Conservation (phyloP, 2,113 vertebrate genomes). For the Anarhynchus alexandrinus region DNA sequence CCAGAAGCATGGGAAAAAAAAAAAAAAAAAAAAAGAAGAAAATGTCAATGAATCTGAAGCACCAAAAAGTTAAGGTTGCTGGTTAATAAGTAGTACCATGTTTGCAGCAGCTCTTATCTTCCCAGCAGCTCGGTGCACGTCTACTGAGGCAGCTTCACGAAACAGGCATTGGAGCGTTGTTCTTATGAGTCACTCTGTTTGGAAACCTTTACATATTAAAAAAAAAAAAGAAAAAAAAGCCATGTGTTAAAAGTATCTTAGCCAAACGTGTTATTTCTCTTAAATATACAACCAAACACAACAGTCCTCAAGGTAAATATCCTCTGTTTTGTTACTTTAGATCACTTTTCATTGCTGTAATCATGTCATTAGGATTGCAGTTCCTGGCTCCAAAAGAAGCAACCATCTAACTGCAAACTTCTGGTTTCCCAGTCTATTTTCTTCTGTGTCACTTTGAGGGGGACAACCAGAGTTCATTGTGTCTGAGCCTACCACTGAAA, state of each 20-base stretch:
- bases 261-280: slow-evolving; percentile 44
- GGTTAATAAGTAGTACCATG: neutral
- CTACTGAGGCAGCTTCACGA: neutral
- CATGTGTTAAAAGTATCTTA: slow-evolving; percentile 17
- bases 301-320: slow-evolving; percentile 54
- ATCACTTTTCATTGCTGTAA: slow-evolving; percentile 40
- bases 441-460: neutral
- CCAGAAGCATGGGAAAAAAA: neutral
- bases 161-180: neutral
- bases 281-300: slow-evolving; percentile 15
- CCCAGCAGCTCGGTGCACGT: neutral
- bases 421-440: slow-evolving; percentile 6
- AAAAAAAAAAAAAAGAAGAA: neutral
- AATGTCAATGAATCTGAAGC: neutral
- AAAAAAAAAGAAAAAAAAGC: neutral
- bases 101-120: neutral
- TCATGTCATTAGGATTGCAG: neutral
- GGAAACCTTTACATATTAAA: neutral
- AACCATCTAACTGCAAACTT: slow-evolving; percentile 3
- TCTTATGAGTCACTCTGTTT: slow-evolving; percentile 46
- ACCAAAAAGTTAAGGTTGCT: neutral
- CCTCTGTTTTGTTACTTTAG: slow-evolving; percentile 34
- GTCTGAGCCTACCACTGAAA: neutral
- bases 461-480: slow-evolving; percentile 2
- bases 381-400: slow-evolving; percentile 13